Base-by-base conservation (phyloP, 1,140 invertebrate genomes). In the Drosophila melanica region DNA sequence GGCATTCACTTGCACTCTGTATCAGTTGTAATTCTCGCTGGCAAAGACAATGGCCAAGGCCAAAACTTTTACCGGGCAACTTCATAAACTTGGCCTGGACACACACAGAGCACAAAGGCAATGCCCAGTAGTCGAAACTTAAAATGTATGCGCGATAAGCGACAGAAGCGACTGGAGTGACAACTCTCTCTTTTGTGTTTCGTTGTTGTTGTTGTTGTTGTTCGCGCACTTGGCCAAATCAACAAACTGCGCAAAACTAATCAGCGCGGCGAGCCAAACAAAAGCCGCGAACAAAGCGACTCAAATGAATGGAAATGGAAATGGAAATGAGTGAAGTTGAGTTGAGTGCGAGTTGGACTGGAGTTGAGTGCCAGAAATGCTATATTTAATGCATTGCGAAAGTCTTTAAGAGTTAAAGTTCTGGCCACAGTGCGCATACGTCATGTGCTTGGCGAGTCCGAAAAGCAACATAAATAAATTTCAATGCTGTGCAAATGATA, bases 401-500 rank as follows among this genome's bases (percentile, higher is more conserved):
- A 33, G 44, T 10, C 42, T 82, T 86, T 70, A 82, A 89, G 64
- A 64, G 66, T 79, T 87, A 50, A 87, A 75, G 54, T 44, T 10
- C 5, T 50, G 33, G 50, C 33, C 37, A 54, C 44, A 86, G 72
- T 55, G 48, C 60, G 75, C 67, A 84, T 84, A 82, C 80, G 76
- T 64, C 72, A 77, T 48, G 63, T 82, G 66, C 60, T 50, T 47
- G 41, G 18, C 50, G 39, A 44, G 42, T 30, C 53, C 55, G 27
- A 63, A 77, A 37, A 71, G 62, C 58, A 69, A 57, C 79, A 87
- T 82, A 76, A 82, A 87, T 87, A 87, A 87, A 89, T 87, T 87
- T 79, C 82, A 79, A 87, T 89, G 84, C 63, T 65, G n/a, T 8
- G 84, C 79, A 87, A 87, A 87, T 87, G 82, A 87, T 87, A 87